phyloP scores from a whole-genome alignment of 1,140 invertebrate genomes.

The Trachelipus rathkii region DNA sequence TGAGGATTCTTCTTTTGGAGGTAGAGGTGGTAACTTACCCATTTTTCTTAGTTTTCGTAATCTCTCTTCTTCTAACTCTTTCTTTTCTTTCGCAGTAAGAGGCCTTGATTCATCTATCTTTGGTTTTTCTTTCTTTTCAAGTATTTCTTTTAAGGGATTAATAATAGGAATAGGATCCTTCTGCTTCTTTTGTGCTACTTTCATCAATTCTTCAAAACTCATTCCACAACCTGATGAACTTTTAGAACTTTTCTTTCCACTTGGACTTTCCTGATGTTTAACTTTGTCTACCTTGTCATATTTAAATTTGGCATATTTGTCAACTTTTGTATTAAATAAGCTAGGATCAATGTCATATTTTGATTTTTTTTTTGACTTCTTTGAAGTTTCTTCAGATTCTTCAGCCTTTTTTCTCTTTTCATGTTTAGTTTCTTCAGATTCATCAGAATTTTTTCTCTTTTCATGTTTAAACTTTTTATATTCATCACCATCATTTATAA shows the following conservation, averaged over 20 bases:
- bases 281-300: constrained; percentile 53
- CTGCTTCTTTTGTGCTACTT: constrained; percentile 43
- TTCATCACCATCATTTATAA: constrained; percentile 46
- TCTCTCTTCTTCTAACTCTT: constrained; percentile 33
- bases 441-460: neutral
- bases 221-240: constrained; percentile 42
- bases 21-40: constrained; percentile 37
- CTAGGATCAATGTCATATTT: no score
- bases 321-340: constrained; percentile 43
- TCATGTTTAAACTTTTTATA: constrained; percentile 26
- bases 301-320: constrained; percentile 51
- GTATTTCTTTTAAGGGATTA: constrained; percentile 13
- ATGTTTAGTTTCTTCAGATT: neutral
- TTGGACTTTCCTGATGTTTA: constrained; percentile 25
- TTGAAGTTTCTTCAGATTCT: constrained; percentile 8
- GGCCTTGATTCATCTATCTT: constrained; percentile 31
- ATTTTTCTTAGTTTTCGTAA: constrained; percentile 49
- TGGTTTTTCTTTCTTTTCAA: constrained; percentile 31
- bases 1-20: constrained; percentile 55
- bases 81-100: constrained; percentile 41
- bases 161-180: constrained; percentile 11
- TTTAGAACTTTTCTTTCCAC: constrained; percentile 7
- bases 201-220: constrained; percentile 47
- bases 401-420: neutral
- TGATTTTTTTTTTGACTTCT: constrained; percentile 18